phyloP scores from a whole-genome alignment of 2,113 vertebrate genomes.

The Phocoena phocoena region DNA sequence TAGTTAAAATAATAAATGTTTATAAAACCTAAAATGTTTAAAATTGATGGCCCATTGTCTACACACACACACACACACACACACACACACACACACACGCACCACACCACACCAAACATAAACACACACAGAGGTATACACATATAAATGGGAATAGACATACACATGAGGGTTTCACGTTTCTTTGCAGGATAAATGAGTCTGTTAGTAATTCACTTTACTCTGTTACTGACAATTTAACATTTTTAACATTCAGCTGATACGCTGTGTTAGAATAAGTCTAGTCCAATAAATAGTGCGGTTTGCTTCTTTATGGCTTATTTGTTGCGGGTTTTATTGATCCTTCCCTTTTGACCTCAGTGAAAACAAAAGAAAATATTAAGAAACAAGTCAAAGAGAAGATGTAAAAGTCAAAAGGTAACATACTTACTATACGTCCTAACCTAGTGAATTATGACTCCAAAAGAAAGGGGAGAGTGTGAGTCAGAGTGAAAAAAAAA shows the following conservation, averaged over 20 bases:
- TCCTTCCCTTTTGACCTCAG: conserved; percentile 52
- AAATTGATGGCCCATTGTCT: not conserved
- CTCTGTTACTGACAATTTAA: conserved; percentile 70
- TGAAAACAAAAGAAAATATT: conserved; percentile 60
- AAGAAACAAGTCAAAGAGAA: conserved; percentile 65
- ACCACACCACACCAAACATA: not conserved
- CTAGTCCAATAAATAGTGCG: conserved; percentile 46
- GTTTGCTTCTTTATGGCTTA: conserved; percentile 64
- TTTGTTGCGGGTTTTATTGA: conserved; percentile 71
- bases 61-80: not conserved
- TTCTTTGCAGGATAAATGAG: conserved; percentile 53
- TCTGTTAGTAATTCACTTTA: conserved; percentile 53
- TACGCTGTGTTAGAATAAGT: conserved; percentile 38
- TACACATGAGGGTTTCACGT: conserved; percentile 2
- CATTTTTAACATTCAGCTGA: conserved; percentile 68
- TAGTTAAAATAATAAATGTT: not conserved
- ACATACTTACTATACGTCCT: conserved; percentile 8
- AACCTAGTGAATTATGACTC: conserved; percentile 1
- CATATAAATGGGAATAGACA: not conserved
- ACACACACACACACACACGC: too few relatives aligned
- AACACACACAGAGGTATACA: not conserved
- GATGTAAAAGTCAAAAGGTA: conserved; percentile 53
- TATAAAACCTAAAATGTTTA: not conserved
- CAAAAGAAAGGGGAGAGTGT: not conserved
- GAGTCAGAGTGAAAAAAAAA: conserved; percentile 54